These are phyloP conservation scores for Labia minor DNA, from an alignment of 2,888 invertebrate genomes.

Conservation along the genomic window DNA sequence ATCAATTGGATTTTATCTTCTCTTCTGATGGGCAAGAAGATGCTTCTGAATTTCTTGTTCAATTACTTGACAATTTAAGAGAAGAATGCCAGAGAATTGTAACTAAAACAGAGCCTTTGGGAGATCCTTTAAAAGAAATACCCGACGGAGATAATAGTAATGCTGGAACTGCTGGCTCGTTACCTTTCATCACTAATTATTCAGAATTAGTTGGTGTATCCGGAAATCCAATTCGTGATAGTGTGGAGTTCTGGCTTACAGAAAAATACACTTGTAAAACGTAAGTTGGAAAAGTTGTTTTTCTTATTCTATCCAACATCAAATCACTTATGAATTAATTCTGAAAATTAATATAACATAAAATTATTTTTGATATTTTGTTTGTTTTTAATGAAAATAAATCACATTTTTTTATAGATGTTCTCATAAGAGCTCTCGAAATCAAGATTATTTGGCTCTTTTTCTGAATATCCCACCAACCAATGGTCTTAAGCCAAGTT, in stretches of 20 bases:
- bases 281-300: constrained; percentile 18
- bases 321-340: too few species aligned
- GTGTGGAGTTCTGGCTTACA: constrained; percentile 18
- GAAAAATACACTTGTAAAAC: constrained; percentile 16
- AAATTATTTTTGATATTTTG: background rate
- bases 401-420: constrained; percentile 14
- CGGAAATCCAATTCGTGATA: constrained; percentile 18
- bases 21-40: constrained; percentile 33
- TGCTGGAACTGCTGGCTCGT: background rate
- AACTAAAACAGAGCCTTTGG: background rate
- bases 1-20: constrained; percentile 31
- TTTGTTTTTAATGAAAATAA: background rate
- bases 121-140: background rate
- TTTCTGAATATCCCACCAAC: constrained; percentile 19
- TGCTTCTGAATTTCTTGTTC: constrained; percentile 34
- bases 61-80: constrained; percentile 32
- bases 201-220: background rate
- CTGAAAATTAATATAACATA: too few species aligned
- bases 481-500: background rate
- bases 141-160: constrained; percentile 1
- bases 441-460: constrained; percentile 19
- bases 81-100: constrained; percentile 30
- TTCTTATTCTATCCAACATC: too few species aligned
- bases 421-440: background rate
- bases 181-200: background rate